Evolutionary conservation across 53 echinoderm and acorn worm species (phyloP), one percentile per base, ranked within the genome.

Genomic region (Apostichopus leukothele): DNA sequence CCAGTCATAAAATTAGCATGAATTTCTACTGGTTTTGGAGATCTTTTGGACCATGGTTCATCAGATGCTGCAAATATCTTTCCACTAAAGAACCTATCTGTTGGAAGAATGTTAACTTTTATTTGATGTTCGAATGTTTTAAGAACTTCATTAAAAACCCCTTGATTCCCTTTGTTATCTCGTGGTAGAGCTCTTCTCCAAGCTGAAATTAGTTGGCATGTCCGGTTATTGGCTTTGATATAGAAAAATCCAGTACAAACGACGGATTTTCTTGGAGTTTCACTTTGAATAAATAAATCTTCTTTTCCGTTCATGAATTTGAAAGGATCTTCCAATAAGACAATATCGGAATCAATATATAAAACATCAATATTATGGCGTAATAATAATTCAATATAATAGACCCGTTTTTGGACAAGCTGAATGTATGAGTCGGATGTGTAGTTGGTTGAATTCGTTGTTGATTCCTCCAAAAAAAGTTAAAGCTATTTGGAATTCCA

Each of bases 231-330:
- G 39, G 77, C 77, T 76, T 50, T 76, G 50, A 76, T 76, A 52
- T n/a, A 76, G 77, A 51, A 76, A 52, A 76, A 76, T 5, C 77
- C 77, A 76, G 77, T 51, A 39, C 77, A 76, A 19, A 71, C 16
- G 77, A 9, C 2, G 10, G 71, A 71, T 76, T 39, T 11, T 76
- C 6, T 3, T 51, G 3, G 0, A 27, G 8, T 25, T 76, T 76
- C 77, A 3, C 14, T 76, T 76, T 76, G 77, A 76, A 76, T 52
- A 52, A 76, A 76, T 13, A 76, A 21, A 11, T 76, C 77, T 14
- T 11, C 52, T 39, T 25, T 52, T 13, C 77, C 77, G 6, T 39
- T 76, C 6, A 76, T 8, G 12, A 26, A 76, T 16, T 51, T 39
- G 52, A 76, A 76, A 8, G 77, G 77, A 76, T 76, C 77, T 12